A percentile compares a stretch with the other conserved stretches of the same genome.
Evolutionary conservation across 1,140 invertebrate genomes (phyloP).

Genomic region (Anastatus disparis): DNA sequence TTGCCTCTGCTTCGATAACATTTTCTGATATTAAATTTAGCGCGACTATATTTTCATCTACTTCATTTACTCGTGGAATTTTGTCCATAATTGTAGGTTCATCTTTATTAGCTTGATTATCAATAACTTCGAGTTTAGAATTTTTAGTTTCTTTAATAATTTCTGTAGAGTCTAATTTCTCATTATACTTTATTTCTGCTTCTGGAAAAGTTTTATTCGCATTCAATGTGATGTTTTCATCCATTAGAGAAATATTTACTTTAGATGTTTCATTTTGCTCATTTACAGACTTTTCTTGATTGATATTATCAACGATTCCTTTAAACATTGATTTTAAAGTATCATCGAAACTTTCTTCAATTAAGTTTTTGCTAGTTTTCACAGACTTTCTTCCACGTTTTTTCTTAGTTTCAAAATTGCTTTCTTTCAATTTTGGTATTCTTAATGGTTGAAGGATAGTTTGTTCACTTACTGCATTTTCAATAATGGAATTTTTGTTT

Average conservation of each 20-base stretch:
- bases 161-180: too few relatives aligned
- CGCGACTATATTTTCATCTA: not conserved
- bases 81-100: not conserved
- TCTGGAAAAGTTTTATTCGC: too few relatives aligned
- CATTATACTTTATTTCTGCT: too few relatives aligned
- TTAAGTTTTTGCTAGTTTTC: too few relatives aligned
- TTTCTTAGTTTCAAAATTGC: constrained; percentile 13
- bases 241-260: too few relatives aligned
- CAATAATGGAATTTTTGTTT: not conserved
- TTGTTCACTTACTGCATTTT: constrained; percentile 11
- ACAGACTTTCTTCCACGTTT: too few relatives aligned
- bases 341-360: too few relatives aligned
- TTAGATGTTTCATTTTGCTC: too few relatives aligned
- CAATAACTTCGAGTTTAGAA: constrained; percentile 23
- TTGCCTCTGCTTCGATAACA: not conserved
- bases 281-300: too few relatives aligned
- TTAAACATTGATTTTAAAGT: too few relatives aligned
- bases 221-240: too few relatives aligned
- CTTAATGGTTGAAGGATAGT: constrained; percentile 36
- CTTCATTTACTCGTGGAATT: not conserved
- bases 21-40: not conserved
- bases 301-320: too few relatives aligned
- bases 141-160: constrained; percentile 3
- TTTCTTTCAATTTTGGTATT: constrained; percentile 43
- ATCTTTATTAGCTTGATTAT: not conserved